Conservation (phyloP, 2,113 vertebrate genomes). For the Cynopterus brachyotis region DNA sequence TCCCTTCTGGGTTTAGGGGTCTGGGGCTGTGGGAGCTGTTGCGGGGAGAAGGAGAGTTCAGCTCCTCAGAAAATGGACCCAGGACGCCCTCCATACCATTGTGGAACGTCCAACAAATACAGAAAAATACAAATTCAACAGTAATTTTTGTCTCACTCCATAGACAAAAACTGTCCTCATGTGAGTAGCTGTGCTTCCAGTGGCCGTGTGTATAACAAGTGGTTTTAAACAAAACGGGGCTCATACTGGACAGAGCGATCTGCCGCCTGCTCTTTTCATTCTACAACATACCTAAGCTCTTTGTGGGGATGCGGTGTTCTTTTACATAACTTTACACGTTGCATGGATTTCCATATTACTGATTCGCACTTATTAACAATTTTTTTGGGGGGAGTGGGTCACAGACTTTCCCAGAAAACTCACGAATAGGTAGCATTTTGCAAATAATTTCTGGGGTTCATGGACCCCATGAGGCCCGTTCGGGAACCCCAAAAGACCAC, state of each 20-base stretch:
- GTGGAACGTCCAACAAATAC: not conserved
- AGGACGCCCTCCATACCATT: rapidly evolving
- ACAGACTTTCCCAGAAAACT: not conserved
- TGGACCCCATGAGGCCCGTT: not conserved
- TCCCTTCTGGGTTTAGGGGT: not conserved
- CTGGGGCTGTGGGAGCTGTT: not conserved
- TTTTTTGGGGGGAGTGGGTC: not conserved
- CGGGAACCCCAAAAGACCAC: not conserved
- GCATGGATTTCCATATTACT: not conserved
- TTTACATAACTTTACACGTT: not conserved
- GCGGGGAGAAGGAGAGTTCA: too few species aligned
- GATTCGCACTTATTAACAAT: not conserved
- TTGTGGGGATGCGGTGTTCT: too few species aligned
- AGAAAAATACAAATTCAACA: not conserved
- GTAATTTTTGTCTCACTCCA: not conserved
- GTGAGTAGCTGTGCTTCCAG: not conserved
- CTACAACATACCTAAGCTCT: not conserved
- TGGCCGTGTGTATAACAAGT: not conserved
- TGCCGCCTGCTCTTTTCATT: not conserved
- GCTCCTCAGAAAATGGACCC: not conserved
- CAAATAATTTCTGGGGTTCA: not conserved
- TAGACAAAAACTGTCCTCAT: not conserved
- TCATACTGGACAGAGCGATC: rapidly evolving
- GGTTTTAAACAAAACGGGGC: not conserved
- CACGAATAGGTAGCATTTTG: not conserved